These are phyloP conservation scores for Falco biarmicus DNA, from an alignment of 2,797 vertebrate genomes.

Conservation along the genomic window DNA sequence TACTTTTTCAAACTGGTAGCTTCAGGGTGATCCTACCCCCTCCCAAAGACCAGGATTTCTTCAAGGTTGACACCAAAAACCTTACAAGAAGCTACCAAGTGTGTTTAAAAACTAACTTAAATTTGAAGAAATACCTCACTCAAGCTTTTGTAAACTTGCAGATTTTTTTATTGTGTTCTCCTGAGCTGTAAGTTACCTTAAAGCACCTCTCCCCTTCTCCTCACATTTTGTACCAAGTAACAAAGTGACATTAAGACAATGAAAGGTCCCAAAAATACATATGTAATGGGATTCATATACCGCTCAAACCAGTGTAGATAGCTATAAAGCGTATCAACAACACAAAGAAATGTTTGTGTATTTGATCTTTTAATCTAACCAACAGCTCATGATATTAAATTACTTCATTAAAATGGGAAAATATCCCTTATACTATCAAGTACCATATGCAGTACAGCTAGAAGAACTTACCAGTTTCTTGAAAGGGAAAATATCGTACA, in stretches of 20 bases:
- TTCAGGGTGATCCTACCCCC: not conserved
- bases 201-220: not conserved
- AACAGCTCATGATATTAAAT: not conserved
- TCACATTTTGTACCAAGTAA: not conserved
- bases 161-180: too few relatives aligned
- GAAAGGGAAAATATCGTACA: conserved; percentile 94
- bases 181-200: not conserved
- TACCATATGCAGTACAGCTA: accelerated
- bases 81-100: accelerated
- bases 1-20: not conserved
- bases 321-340: not conserved
- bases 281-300: not conserved
- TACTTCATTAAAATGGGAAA: not conserved
- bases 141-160: not conserved
- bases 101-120: not conserved
- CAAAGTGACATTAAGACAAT: not conserved
- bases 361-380: not conserved
- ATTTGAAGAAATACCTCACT: not conserved
- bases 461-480: conserved; percentile 88
- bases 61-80: not conserved
- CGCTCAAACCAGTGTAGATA: not conserved
- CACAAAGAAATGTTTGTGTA: not conserved
- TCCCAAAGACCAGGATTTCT: not conserved
- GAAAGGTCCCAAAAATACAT: not conserved
- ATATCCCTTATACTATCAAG: not conserved